Evolutionary conservation across 2,888 invertebrate genomes (phyloP).

Genomic region (Gryllus longicercus): DNA sequence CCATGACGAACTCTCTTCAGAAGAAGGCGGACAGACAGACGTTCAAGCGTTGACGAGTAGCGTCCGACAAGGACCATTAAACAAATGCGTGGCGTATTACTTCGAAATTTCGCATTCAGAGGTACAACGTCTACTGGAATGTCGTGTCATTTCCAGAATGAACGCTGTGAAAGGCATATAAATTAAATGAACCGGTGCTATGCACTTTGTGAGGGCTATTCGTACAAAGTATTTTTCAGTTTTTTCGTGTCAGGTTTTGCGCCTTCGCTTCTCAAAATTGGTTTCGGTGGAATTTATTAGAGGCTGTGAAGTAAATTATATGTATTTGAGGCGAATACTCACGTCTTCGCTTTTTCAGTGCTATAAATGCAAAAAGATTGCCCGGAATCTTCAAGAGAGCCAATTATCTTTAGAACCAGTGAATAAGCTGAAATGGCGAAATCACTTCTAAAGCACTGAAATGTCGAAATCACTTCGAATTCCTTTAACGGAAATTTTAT

Average conservation of each 20-base stretch:
- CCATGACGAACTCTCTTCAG: neutral
- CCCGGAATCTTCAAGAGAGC: too few species aligned
- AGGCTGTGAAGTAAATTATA: too few species aligned
- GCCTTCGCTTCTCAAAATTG: too few species aligned
- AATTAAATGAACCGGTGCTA: conserved; percentile 1
- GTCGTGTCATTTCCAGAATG: neutral
- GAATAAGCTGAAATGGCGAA: too few species aligned
- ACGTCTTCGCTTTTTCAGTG: too few species aligned
- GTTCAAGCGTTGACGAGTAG: neutral
- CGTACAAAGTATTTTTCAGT: neutral
- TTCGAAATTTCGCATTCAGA: conserved; percentile 9
- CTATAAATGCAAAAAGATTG: too few species aligned
- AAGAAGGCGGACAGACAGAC: neutral
- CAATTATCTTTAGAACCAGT: too few species aligned
- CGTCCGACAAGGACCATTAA: neutral
- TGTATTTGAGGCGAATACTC: too few species aligned
- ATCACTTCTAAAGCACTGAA: too few species aligned
- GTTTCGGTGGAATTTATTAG: too few species aligned
- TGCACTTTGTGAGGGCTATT: neutral
- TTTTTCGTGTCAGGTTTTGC: neutral
- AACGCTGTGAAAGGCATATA: neutral
- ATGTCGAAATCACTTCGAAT: too few species aligned
- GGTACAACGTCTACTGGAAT: neutral
- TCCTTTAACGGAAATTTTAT: too few species aligned
- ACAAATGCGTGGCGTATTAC: conserved; percentile 5